Evolutionary conservation across 2,113 vertebrate genomes (phyloP).

Genomic region (Megaleporinus macrocephalus): DNA sequence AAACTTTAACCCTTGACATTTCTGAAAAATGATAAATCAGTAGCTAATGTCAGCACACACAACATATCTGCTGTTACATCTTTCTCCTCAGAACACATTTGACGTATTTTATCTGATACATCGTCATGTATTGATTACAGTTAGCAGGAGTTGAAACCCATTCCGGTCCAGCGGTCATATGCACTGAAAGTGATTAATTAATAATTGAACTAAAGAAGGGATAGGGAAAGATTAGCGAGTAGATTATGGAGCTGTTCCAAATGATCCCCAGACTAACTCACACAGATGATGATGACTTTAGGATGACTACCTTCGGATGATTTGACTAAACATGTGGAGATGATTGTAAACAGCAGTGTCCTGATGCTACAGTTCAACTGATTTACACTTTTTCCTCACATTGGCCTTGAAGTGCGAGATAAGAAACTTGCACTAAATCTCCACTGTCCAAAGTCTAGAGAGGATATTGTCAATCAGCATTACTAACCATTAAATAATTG

Average conservation of each 20-base stretch:
- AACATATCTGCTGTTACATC: not conserved
- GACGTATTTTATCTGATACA: not conserved
- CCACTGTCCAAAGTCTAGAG: constrained; percentile 9
- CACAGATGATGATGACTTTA: not conserved
- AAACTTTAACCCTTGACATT: not conserved
- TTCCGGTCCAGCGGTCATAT: not conserved
- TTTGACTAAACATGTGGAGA: too few relatives aligned
- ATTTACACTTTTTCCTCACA: not conserved
- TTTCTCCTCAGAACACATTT: not conserved
- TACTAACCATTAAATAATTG: not conserved
- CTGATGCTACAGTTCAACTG: not conserved
- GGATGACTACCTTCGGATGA: too few relatives aligned
- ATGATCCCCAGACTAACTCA: not conserved
- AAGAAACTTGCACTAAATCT: not conserved
- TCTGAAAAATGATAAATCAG: constrained; percentile 4
- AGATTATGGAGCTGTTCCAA: not conserved
- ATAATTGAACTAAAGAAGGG: not conserved
- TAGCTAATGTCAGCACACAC: not conserved
- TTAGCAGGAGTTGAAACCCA: not conserved
- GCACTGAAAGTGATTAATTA: not conserved
- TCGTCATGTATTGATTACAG: not conserved
- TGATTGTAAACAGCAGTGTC: not conserved
- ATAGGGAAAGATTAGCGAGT: not conserved
- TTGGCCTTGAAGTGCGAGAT: not conserved
- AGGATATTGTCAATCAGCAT: not conserved